A percentile compares a stretch with the other conserved stretches of the same genome.
phyloP scores from a whole-genome alignment of 2,888 invertebrate species.

The Luperina nickerlii region DNA sequence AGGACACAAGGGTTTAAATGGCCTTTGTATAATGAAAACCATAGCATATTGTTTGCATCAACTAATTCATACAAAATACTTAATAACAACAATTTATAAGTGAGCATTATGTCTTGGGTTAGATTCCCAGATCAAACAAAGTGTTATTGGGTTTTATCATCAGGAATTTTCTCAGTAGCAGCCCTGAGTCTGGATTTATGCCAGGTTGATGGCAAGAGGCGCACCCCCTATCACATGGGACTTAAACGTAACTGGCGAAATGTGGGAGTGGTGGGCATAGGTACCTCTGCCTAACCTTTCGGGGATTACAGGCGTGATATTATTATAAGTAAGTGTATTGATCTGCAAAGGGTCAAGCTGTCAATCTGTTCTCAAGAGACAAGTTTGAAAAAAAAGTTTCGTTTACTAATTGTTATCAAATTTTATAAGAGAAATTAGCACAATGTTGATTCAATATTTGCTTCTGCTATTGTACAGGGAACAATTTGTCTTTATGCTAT shows the following conservation, averaged over 20 bases:
- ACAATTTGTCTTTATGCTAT: not conserved
- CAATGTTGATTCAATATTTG: conserved; percentile 26
- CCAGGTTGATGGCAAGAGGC: too few species aligned
- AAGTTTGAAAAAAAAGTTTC: conserved; percentile 24
- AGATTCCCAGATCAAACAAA: too few species aligned
- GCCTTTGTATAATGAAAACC: not conserved
- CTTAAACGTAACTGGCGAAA: not conserved
- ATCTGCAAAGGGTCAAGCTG: conserved; percentile 26
- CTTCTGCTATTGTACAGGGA: conserved; percentile 8
- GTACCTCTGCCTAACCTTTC: not conserved
- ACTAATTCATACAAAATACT: conserved; percentile 2
- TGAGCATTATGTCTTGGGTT: not conserved
- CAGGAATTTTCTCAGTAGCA: not conserved
- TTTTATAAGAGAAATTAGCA: conserved; percentile 38
- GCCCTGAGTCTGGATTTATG: not conserved
- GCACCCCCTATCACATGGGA: too few species aligned
- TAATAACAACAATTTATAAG: conserved; percentile 1
- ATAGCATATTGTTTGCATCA: not conserved
- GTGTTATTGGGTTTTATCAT: not conserved
- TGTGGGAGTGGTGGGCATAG: too few species aligned
- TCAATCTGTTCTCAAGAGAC: conserved; percentile 21
- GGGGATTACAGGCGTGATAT: not conserved
- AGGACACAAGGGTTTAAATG: not conserved
- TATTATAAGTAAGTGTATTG: conserved; percentile 9
- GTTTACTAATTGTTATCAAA: conserved; percentile 35